These are phyloP conservation scores for Caranx melampygus DNA, from an alignment of 2,113 vertebrate genomes.

Conservation along the genomic window DNA sequence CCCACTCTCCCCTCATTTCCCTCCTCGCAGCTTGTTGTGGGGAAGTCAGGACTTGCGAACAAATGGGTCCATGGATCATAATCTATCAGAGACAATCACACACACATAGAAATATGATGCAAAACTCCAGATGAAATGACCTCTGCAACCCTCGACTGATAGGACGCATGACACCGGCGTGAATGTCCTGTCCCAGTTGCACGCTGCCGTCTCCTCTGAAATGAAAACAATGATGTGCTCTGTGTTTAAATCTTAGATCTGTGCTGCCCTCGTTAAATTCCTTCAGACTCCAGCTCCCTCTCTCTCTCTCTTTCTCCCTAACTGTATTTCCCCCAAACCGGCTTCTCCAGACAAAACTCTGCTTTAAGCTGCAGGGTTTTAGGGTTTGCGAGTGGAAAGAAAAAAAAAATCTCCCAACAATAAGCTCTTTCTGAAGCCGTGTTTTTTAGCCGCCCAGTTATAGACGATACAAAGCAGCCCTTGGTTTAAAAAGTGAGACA, in stretches of 20 bases:
- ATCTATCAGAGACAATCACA: neutral
- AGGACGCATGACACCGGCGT: constrained; percentile 44
- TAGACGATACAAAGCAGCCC: constrained; percentile 41
- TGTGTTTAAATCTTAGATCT: constrained; percentile 65
- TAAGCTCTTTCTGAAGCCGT: constrained; percentile 69
- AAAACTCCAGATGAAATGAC: constrained; percentile 10
- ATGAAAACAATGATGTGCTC: constrained; percentile 69
- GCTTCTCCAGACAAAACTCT: constrained; percentile 64
- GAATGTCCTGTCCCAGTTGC: constrained; percentile 8
- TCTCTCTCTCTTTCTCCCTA: constrained; percentile 31
- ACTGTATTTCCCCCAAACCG: constrained; percentile 49
- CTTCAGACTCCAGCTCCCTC: constrained; percentile 42
- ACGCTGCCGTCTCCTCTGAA: constrained; percentile 34
- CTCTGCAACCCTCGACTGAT: constrained; percentile 17
- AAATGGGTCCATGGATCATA: neutral
- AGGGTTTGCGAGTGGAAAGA: constrained; percentile 45
- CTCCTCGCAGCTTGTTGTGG: neutral
- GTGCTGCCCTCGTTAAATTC: constrained; percentile 31
- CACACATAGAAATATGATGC: too few relatives aligned
- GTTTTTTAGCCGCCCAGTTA: constrained; percentile 38
- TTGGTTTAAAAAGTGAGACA: constrained; percentile 52
- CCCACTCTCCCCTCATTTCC: constrained; percentile 27
- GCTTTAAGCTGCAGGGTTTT: constrained; percentile 52
- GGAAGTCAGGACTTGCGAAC: neutral
- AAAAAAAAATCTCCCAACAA: constrained; percentile 61